Evolutionary conservation across 2,888 invertebrate species (phyloP).

Genomic region (Abscondita cerata): DNA sequence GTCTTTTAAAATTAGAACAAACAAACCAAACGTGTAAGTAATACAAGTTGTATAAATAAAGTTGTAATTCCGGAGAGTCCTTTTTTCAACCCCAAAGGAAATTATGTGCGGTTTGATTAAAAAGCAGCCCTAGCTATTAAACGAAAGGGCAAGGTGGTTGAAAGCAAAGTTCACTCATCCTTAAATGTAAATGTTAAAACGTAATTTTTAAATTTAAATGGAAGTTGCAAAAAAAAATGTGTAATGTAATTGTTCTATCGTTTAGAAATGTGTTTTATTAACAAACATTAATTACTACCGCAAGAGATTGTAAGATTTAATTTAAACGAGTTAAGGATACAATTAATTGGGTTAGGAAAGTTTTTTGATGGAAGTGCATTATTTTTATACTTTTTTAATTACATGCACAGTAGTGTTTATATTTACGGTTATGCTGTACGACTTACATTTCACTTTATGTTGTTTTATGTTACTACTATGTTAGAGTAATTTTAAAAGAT

Average conservation of each 20-base stretch:
- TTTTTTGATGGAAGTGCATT: no score
- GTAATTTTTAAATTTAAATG: conserved; percentile 18
- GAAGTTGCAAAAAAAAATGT: neutral
- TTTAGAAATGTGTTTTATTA: neutral
- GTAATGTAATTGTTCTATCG: neutral
- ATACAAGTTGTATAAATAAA: conserved; percentile 7
- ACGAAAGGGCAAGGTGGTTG: conserved; percentile 6
- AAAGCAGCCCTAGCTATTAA: conserved; percentile 9
- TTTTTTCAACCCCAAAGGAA: conserved; percentile 9
- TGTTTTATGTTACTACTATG: no score
- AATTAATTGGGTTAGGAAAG: no score
- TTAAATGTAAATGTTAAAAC: conserved; percentile 19
- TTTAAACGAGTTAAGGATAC: no score
- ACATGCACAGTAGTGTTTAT: no score
- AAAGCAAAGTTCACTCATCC: conserved; percentile 5
- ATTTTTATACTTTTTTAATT: no score
- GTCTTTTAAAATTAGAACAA: neutral
- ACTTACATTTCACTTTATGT: no score
- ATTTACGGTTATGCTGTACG: no score
- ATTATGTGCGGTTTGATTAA: conserved; percentile 7
- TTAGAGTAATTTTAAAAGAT: no score
- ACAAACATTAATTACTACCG: neutral
- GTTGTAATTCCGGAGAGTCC: conserved; percentile 6
- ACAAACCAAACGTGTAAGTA: conserved; percentile 2
- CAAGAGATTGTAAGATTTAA: no score